Percentiles rank a stretch among this genome's conserved stretches.
These are phyloP conservation scores for Pyrrhosoma nymphula DNA, from an alignment of 2,888 invertebrate genomes.

Conservation along the genomic window DNA sequence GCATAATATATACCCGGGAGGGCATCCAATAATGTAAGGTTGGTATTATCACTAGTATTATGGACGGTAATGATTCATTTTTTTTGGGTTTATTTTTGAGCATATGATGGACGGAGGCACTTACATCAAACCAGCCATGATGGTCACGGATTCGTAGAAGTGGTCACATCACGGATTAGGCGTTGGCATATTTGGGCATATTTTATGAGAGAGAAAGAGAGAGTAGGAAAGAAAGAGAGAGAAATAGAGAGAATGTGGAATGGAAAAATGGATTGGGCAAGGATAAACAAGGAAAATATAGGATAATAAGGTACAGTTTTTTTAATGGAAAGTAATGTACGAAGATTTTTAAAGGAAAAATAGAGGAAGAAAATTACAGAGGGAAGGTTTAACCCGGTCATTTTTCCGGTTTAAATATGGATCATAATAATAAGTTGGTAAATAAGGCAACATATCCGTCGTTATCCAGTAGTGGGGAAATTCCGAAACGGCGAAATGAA, in stretches of 20 bases:
- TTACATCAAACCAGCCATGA: conserved; percentile 64
- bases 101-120: conserved; percentile 53
- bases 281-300: too few relatives aligned
- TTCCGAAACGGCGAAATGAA: too few relatives aligned
- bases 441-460: not conserved
- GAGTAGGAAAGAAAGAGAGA: not conserved
- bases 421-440: not conserved
- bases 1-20: not conserved
- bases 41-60: not conserved
- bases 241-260: not conserved
- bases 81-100: not conserved
- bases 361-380: not conserved
- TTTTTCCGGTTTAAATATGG: not conserved
- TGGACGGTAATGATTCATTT: not conserved
- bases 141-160: conserved; percentile 63
- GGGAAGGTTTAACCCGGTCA: not conserved
- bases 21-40: not conserved
- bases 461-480: too few relatives aligned
- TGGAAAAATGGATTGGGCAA: not conserved
- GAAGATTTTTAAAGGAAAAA: not conserved
- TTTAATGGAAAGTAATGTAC: not conserved
- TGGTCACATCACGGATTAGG: conserved; percentile 56
- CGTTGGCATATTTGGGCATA: conserved; percentile 43
- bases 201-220: conserved; percentile 6
- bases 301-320: not conserved